Evolutionary conservation across 2,888 invertebrate genomes (phyloP).

Genomic region (Erebia ligea): DNA sequence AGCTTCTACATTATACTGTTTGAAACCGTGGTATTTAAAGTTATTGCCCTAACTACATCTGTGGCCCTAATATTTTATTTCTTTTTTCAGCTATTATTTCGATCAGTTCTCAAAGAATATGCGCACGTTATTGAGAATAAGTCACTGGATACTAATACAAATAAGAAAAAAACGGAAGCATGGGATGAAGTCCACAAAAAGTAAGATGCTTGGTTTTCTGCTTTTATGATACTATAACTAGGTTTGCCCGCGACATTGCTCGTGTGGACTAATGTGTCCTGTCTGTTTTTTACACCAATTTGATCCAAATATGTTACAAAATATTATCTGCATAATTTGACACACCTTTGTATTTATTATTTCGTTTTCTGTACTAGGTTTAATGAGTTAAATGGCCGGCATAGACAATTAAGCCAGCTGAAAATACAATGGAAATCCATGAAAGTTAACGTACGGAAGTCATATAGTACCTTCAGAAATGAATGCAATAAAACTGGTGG

Average conservation of each 20-base stretch:
- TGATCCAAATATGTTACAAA: neutral
- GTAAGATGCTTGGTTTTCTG: neutral
- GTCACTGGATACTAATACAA: neutral
- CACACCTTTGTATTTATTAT: neutral
- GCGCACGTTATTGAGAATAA: neutral
- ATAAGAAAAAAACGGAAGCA: constrained; percentile 1
- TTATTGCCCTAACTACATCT: too few relatives aligned
- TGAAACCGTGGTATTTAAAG: too few relatives aligned
- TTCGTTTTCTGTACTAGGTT: constrained; percentile 1
- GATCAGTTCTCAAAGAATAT: neutral
- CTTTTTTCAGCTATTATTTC: constrained; percentile 2
- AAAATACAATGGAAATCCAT: constrained; percentile 1
- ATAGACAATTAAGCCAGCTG: neutral
- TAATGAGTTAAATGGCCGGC: constrained; percentile 1
- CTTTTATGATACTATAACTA: neutral
- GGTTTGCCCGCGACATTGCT: neutral
- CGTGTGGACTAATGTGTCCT: neutral
- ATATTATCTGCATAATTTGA: neutral
- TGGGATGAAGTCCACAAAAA: constrained; percentile 7
- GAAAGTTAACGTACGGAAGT: neutral
- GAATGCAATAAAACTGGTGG: neutral
- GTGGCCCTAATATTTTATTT: neutral
- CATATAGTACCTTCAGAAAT: neutral
- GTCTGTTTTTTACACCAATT: neutral
- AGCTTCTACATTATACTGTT: too few relatives aligned